Evolutionary conservation across 2,888 invertebrate genomes (phyloP).

Genomic region (Troglohyphantes excavatus): DNA sequence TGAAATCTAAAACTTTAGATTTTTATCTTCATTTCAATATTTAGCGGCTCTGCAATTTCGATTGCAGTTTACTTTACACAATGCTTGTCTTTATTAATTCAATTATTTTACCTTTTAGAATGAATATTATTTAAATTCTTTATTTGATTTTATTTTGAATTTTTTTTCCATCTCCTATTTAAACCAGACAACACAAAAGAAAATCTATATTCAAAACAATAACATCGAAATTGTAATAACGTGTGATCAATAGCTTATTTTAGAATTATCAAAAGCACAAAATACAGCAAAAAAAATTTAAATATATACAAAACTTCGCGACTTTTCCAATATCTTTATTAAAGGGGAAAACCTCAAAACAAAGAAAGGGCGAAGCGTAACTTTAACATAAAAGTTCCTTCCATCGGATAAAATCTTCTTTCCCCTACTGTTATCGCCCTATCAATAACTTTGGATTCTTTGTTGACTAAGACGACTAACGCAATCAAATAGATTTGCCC

Average conservation of each 20-base stretch:
- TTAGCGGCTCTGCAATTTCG: no score
- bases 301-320: slow-evolving; percentile 44
- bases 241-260: slow-evolving; percentile 11
- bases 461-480: slow-evolving; percentile 23
- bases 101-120: neutral
- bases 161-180: neutral
- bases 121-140: neutral
- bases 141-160: neutral
- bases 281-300: slow-evolving; percentile 13
- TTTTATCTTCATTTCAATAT: no score
- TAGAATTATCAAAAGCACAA: slow-evolving; percentile 10
- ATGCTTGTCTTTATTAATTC: neutral
- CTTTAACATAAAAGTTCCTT: slow-evolving; percentile 24
- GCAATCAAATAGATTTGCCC: slow-evolving; percentile 33
- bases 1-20: no score
- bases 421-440: slow-evolving; percentile 10
- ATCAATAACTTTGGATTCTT: slow-evolving; percentile 28
- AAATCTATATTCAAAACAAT: neutral
- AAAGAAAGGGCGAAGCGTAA: neutral
- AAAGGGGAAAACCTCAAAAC: neutral
- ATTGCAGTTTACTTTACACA: neutral
- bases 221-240: slow-evolving; percentile 4
- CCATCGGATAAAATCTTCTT: neutral
- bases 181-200: neutral
- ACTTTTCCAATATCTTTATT: slow-evolving; percentile 50